phyloP scores from a whole-genome alignment of 2,888 invertebrate species.

The Hylaea fasciaria region DNA sequence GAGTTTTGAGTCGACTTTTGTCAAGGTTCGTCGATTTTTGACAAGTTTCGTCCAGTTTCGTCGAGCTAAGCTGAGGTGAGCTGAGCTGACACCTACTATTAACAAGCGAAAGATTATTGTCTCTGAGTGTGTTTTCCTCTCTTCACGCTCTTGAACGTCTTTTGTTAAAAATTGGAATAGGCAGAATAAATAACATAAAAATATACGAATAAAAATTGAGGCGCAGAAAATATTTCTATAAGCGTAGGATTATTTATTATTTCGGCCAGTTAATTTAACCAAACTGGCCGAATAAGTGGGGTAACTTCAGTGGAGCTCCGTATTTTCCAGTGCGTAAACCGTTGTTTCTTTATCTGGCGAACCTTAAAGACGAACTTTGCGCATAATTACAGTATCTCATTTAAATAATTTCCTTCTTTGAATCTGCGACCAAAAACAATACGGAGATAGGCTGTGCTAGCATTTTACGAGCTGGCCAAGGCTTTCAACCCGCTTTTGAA shows the following conservation, averaged over 20 bases:
- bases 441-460: not conserved
- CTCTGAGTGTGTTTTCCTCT: too few relatives aligned
- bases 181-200: too few relatives aligned
- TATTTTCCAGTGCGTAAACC: constrained; percentile 44
- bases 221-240: constrained; percentile 17
- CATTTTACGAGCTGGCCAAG: not conserved
- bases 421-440: constrained; percentile 38
- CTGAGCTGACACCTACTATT: too few relatives aligned
- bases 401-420: constrained; percentile 59
- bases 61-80: too few relatives aligned
- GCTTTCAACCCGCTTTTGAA: not conserved
- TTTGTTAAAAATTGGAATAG: too few relatives aligned
- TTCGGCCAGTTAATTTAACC: constrained; percentile 31
- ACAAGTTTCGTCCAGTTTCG: too few relatives aligned
- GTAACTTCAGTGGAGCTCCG: constrained; percentile 16
- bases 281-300: too few relatives aligned
- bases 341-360: constrained; percentile 51
- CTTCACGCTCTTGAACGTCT: too few relatives aligned
- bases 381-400: constrained; percentile 61
- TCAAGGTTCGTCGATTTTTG: too few relatives aligned
- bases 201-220: too few relatives aligned
- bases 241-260: constrained; percentile 27
- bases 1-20: too few relatives aligned
- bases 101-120: too few relatives aligned
- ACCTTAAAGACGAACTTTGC: constrained; percentile 51